Evolutionary conservation across 2,797 vertebrate genomes (phyloP).

Genomic region (Propithecus deckenii): DNA sequence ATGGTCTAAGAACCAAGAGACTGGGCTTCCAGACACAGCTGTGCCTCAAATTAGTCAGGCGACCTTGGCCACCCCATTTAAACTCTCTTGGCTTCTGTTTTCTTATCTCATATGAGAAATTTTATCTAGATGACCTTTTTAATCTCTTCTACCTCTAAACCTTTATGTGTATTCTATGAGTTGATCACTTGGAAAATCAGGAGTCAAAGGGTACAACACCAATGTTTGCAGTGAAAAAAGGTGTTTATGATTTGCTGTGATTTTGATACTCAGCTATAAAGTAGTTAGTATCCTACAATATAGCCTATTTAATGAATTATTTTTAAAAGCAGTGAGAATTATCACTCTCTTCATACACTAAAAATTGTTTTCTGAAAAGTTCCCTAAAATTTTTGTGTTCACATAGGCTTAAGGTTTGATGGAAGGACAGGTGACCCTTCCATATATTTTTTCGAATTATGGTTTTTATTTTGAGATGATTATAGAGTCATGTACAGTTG

Average conservation of each 20-base stretch:
- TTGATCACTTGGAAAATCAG: constrained; percentile 22
- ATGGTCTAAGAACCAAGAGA: not conserved
- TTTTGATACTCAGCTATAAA: not conserved
- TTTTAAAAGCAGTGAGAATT: not conserved
- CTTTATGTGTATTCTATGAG: not conserved
- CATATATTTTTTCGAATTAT: not conserved
- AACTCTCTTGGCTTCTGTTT: not conserved
- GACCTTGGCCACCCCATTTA: not conserved
- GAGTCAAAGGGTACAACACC: not conserved
- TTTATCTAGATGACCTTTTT: constrained; percentile 40
- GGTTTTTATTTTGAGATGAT: not conserved
- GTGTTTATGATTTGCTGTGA: not conserved
- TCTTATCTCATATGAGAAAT: constrained; percentile 32
- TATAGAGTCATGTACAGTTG: not conserved
- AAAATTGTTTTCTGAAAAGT: not conserved
- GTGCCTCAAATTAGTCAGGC: not conserved
- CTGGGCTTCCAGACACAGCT: not conserved
- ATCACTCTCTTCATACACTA: not conserved
- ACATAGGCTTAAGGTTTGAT: not conserved
- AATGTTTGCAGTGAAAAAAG: not conserved
- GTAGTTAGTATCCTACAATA: not conserved
- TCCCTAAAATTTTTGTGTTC: not conserved
- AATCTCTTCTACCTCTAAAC: constrained; percentile 22
- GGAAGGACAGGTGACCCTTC: not conserved
- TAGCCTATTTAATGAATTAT: not conserved